Evolutionary conservation across 1,140 invertebrate genomes (phyloP).

Genomic region (Drosophila arawakana): DNA sequence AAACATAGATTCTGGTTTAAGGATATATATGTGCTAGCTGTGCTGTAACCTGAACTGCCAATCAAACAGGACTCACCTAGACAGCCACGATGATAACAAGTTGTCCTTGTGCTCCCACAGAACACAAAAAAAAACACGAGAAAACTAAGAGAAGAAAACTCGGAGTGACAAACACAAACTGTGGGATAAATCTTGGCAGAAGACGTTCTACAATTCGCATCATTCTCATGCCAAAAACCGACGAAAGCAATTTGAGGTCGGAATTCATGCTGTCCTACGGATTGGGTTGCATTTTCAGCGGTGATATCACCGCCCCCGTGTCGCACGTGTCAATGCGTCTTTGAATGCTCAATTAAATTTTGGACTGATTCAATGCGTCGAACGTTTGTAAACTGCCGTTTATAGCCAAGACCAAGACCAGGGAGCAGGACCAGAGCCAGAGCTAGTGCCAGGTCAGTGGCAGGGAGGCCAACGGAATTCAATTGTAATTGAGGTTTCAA

Average conservation of each 20-base stretch:
- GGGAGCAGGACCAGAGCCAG: no score
- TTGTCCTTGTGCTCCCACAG: conserved; percentile 43
- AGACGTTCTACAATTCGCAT: conserved; percentile 18
- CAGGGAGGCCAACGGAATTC: conserved; percentile 27
- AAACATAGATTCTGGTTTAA: conserved; percentile 39
- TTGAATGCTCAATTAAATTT: conserved; percentile 83
- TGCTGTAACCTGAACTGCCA: conserved; percentile 74
- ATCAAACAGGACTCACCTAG: conserved; percentile 59
- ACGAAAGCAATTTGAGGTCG: conserved; percentile 71
- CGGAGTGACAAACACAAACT: conserved; percentile 78
- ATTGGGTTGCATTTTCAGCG: conserved; percentile 38
- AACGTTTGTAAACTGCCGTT: background rate
- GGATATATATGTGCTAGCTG: conserved; percentile 45
- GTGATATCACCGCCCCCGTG: conserved; percentile 27
- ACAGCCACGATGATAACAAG: conserved; percentile 77
- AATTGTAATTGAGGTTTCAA: conserved; percentile 49
- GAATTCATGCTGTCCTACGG: conserved; percentile 24
- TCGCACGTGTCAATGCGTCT: conserved; percentile 73
- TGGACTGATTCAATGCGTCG: conserved; percentile 43
- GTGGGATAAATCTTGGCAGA: conserved; percentile 66
- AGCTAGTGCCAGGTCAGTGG: background rate
- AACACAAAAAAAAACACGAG: no score
- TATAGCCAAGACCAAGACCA: no score
- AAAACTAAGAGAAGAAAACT: conserved; percentile 5
- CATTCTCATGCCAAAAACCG: conserved; percentile 39